Conservation (phyloP, 2,113 vertebrate species). For the Lipotes vexillifer region DNA sequence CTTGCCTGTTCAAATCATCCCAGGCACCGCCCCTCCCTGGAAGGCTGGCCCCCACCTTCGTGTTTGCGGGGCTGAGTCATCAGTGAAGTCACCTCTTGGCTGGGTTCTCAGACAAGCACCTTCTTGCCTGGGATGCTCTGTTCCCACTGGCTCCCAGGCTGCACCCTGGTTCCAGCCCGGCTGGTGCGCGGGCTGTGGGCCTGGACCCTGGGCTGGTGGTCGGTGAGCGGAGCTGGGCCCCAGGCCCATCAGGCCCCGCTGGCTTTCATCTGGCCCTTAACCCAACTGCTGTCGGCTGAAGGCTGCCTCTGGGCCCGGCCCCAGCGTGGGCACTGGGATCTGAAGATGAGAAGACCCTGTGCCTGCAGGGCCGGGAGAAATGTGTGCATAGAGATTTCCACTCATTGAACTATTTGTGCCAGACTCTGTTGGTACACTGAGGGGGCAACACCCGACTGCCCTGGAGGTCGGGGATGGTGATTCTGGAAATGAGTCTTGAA, state of each 20-base stretch:
- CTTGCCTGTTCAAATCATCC: not conserved
- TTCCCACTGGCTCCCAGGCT: not conserved
- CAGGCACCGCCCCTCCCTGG: not conserved
- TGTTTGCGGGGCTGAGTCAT: constrained; percentile 61
- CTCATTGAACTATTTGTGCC: fast-evolving
- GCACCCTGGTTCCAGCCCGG: not conserved
- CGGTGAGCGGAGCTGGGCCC: not conserved
- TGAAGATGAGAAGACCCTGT: not conserved
- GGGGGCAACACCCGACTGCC: fast-evolving
- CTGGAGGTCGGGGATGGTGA: not conserved
- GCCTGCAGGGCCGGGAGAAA: not conserved
- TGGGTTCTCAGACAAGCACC: not conserved
- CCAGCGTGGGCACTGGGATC: fast-evolving
- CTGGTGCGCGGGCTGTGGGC: not conserved
- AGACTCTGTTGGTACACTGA: fast-evolving
- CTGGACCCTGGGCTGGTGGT: not conserved
- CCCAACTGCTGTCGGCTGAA: not conserved
- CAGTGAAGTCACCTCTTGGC: constrained; percentile 33
- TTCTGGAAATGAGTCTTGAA: not conserved
- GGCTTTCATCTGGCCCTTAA: not conserved
- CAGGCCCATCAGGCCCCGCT: not conserved
- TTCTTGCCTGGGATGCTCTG: constrained; percentile 31
- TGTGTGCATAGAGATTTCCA: fast-evolving
- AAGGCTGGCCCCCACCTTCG: constrained; percentile 8
- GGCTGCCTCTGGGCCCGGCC: not conserved